Conservation (phyloP, 2,113 vertebrate species). For the Varanus komodoensis region DNA sequence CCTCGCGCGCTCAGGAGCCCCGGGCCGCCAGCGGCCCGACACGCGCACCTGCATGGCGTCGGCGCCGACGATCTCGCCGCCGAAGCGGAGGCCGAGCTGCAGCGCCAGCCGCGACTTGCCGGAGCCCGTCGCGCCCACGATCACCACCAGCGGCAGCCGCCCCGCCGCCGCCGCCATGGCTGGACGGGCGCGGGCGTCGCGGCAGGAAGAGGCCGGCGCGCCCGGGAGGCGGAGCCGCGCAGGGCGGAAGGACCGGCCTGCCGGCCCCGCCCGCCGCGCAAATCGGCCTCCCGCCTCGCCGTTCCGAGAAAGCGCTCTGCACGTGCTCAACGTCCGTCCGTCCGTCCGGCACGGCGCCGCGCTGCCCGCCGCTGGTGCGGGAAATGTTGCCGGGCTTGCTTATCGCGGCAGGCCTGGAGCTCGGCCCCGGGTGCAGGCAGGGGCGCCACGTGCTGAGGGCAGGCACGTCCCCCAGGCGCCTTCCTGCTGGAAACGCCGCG, state of each 20-base stretch:
- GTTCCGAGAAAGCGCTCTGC: background rate
- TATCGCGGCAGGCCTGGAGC: too few species aligned
- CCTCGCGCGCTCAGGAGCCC: accelerated
- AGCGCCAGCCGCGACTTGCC: constrained; percentile 92
- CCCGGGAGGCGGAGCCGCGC: too few species aligned
- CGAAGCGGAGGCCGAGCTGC: constrained; percentile 85
- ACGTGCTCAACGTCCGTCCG: background rate
- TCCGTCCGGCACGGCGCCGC: too few species aligned
- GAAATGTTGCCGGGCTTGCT: background rate
- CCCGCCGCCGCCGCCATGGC: constrained; percentile 36
- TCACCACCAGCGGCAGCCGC: constrained; percentile 83
- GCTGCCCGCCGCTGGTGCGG: background rate
- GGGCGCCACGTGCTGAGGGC: too few species aligned
- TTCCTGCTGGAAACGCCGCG: too few species aligned
- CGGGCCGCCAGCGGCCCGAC: too few species aligned
- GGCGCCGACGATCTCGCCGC: constrained; percentile 92
- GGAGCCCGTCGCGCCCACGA: constrained; percentile 92
- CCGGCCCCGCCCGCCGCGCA: too few species aligned
- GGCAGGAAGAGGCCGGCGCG: background rate
- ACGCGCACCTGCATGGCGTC: constrained; percentile 94
- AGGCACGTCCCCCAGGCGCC: too few species aligned
- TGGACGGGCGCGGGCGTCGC: too few species aligned
- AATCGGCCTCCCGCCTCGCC: background rate
- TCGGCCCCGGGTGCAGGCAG: too few species aligned
- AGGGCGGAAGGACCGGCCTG: too few species aligned